phyloP scores from a whole-genome alignment of 2,797 vertebrate species.

The Gadopsis marmoratus region DNA sequence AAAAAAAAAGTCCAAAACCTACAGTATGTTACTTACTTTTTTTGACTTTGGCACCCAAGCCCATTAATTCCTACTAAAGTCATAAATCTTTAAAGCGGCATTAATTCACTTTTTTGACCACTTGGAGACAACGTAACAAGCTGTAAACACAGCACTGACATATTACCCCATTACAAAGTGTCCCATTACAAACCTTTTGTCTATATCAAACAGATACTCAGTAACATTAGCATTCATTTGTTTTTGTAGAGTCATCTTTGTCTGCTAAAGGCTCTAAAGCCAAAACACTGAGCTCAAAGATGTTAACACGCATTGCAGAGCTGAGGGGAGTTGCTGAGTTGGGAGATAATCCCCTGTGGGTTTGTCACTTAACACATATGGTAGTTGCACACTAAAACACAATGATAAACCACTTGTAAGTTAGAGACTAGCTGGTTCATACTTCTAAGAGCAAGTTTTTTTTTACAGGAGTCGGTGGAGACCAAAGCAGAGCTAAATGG shows the following conservation, averaged over 20 bases:
- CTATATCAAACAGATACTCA: background rate
- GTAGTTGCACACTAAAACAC: background rate
- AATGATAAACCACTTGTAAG: background rate
- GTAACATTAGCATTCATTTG: background rate
- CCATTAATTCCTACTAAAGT: background rate
- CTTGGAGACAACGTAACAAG: background rate
- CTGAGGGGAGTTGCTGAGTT: no score
- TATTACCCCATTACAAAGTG: background rate
- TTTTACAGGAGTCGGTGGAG: no score
- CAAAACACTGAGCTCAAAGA: background rate
- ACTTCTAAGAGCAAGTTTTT: no score
- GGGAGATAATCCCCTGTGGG: background rate
- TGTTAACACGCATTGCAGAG: no score
- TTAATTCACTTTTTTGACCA: background rate
- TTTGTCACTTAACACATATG: background rate
- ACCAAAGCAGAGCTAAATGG: no score
- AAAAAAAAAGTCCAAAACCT: background rate
- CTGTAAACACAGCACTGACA: background rate
- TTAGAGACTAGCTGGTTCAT: no score
- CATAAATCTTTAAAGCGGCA: background rate
- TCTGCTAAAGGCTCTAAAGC: background rate
- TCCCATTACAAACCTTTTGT: no score
- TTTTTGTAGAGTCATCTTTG: background rate
- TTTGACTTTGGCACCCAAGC: background rate
- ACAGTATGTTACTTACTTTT: background rate